Percentiles rank a stretch among this genome's conserved stretches.
phyloP scores from a whole-genome alignment of 2,888 invertebrate species.

The Halocaridina rubra region DNA sequence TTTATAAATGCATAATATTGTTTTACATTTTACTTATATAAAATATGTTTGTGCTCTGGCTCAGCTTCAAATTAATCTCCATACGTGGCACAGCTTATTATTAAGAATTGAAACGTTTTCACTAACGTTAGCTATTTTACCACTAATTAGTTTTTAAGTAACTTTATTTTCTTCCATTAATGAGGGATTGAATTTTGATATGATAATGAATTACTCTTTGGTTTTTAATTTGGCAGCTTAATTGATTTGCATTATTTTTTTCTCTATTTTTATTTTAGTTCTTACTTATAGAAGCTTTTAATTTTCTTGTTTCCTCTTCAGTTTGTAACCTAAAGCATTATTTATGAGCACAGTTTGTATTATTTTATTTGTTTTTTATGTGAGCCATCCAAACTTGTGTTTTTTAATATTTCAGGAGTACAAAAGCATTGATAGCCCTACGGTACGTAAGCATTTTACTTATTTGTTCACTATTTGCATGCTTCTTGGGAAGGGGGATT shows the following conservation, averaged over 20 bases:
- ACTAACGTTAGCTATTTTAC: too few species aligned
- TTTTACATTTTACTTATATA: too few species aligned
- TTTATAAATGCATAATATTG: too few species aligned
- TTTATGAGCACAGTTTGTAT: too few species aligned
- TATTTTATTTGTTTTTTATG: neutral
- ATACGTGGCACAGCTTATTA: neutral
- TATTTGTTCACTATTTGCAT: conserved; percentile 51
- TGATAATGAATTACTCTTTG: neutral
- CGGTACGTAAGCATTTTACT: conserved; percentile 49
- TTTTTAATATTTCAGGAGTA: conserved; percentile 58
- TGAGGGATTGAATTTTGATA: too few species aligned
- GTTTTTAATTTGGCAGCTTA: neutral
- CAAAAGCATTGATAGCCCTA: conserved; percentile 51
- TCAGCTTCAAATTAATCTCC: neutral
- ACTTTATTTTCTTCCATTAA: too few species aligned
- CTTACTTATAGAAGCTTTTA: neutral
- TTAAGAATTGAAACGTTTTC: too few species aligned
- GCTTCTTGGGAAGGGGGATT: too few species aligned
- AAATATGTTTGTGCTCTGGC: neutral
- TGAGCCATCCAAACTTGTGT: conserved; percentile 45
- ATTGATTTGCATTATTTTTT: neutral
- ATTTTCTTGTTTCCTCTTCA: neutral
- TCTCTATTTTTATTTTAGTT: neutral
- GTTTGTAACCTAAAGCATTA: neutral
- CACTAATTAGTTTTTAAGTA: too few species aligned